Percentiles rank a stretch among this genome's conserved stretches.
These are phyloP conservation scores for Pachypeltis micranthus DNA, from an alignment of 1,140 invertebrate genomes.

Conservation along the genomic window DNA sequence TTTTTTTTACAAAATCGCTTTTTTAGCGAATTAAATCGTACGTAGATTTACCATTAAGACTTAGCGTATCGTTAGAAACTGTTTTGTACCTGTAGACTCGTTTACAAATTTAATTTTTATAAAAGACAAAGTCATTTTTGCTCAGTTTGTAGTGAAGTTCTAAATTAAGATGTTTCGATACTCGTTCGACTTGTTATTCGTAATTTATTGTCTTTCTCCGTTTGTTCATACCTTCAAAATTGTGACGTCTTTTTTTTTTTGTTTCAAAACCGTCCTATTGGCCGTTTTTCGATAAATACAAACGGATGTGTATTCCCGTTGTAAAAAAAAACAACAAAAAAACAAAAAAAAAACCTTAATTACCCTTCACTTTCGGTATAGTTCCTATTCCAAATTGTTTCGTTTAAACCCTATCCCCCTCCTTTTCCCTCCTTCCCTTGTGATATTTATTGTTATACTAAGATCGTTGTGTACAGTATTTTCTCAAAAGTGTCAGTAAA, in stretches of 20 bases:
- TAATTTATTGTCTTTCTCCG: neutral
- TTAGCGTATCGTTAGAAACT: no score
- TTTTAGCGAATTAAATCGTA: no score
- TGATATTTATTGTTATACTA: neutral
- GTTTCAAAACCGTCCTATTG: neutral
- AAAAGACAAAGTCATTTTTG: neutral
- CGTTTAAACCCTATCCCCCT: no score
- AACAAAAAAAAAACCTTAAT: neutral
- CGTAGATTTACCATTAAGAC: no score
- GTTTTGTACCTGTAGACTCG: neutral
- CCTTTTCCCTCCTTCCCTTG: neutral
- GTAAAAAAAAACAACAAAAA: neutral
- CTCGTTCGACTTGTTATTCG: neutral
- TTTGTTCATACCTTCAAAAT: neutral
- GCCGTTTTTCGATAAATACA: neutral
- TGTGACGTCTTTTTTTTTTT: neutral
- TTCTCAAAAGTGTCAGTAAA: neutral
- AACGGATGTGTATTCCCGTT: neutral
- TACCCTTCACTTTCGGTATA: neutral
- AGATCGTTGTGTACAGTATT: neutral
- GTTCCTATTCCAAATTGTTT: no score
- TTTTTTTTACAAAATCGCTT: neutral
- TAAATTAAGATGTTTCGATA: neutral
- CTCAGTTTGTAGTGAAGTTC: neutral
- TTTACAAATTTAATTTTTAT: neutral